Evolutionary conservation across 2,888 invertebrate species (phyloP).

Genomic region (Agrilus mali): DNA sequence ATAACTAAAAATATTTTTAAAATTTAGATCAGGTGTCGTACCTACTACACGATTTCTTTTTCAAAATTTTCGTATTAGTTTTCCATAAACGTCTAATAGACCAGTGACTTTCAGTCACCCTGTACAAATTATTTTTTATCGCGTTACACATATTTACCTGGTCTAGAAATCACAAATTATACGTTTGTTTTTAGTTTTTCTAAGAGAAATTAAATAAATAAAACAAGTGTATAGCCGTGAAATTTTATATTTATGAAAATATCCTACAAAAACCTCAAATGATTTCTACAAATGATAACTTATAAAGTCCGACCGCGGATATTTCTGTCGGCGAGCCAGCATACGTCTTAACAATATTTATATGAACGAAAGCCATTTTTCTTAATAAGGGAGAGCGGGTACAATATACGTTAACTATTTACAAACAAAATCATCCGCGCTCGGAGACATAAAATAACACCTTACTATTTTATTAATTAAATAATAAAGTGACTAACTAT

Average conservation of each 20-base stretch:
- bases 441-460: slow-evolving; percentile 26
- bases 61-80: no score
- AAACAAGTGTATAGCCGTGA: slow-evolving; percentile 22
- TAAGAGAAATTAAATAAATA: neutral
- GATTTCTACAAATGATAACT: slow-evolving; percentile 33
- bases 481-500: slow-evolving; percentile 29
- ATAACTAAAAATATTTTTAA: no score
- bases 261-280: slow-evolving; percentile 37
- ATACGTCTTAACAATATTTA: neutral
- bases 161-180: no score
- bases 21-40: no score
- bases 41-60: no score
- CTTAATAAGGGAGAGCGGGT: no score
- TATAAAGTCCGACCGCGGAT: slow-evolving; percentile 9
- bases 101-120: neutral
- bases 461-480: slow-evolving; percentile 27
- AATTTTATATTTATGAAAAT: slow-evolving; percentile 38
- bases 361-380: no score
- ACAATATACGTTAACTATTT: neutral
- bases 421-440: slow-evolving; percentile 20
- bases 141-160: no score
- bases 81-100: no score
- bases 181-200: neutral
- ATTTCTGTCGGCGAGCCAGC: slow-evolving; percentile 1
- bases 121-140: no score